Conservation (phyloP, 2,113 vertebrate species). For the Corythoichthys intestinalis region DNA sequence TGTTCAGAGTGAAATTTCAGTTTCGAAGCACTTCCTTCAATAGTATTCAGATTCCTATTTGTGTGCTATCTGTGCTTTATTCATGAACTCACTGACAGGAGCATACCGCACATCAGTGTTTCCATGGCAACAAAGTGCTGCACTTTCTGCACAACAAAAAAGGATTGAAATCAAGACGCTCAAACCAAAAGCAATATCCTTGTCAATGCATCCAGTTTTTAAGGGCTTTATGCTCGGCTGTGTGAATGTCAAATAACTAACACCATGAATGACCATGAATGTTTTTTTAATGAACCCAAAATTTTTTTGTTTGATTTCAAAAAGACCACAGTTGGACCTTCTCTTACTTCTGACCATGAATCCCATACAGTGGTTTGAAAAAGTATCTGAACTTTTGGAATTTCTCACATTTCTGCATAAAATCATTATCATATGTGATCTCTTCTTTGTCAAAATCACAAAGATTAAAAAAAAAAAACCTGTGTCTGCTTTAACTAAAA, state of each 20-base stretch:
- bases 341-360: constrained; percentile 35
- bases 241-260: constrained; percentile 23
- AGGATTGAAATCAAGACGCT: constrained; percentile 23
- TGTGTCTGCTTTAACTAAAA: no score
- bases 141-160: constrained; percentile 48
- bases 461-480: no score
- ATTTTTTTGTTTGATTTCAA: constrained; percentile 10
- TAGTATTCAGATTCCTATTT: constrained; percentile 33
- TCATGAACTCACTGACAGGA: constrained; percentile 53
- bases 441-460: no score
- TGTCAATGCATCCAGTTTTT: constrained; percentile 26
- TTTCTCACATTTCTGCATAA: no score
- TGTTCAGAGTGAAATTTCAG: constrained; percentile 9
- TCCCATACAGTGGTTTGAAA: constrained; percentile 14
- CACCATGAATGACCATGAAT: neutral
- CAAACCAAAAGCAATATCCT: constrained; percentile 41
- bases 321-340: constrained; percentile 37
- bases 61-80: constrained; percentile 44
- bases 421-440: no score
- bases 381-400: no score
- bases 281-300: constrained; percentile 5
- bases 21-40: constrained; percentile 24
- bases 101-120: constrained; percentile 58
- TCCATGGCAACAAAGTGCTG: constrained; percentile 68
- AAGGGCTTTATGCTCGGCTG: constrained; percentile 7